Percentiles rank a stretch among this genome's conserved stretches.
phyloP scores from a whole-genome alignment of 2,888 invertebrate genomes.

The Allacma fusca region DNA sequence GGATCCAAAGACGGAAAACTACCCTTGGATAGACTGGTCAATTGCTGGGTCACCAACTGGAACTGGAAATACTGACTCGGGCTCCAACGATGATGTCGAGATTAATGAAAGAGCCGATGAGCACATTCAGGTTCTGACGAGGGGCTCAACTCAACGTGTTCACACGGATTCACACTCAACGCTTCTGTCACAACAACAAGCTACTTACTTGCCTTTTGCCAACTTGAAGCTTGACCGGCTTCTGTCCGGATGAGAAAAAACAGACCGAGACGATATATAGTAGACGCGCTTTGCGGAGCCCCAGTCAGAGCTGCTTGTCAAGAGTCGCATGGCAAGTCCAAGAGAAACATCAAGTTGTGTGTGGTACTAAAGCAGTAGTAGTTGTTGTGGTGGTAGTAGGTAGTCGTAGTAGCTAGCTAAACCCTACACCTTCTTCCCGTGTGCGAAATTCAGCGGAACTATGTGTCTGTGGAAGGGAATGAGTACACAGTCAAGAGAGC shows the following conservation, averaged over 20 bases:
- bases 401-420: too few species aligned
- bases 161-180: constrained; percentile 41
- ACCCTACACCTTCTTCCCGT: too few species aligned
- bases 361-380: too few species aligned
- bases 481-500: background rate
- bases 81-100: background rate
- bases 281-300: background rate
- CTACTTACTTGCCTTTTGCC: constrained; percentile 1
- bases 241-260: too few species aligned
- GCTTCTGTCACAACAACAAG: constrained; percentile 38
- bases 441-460: too few species aligned
- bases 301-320: background rate
- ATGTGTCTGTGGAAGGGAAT: too few species aligned
- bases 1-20: background rate
- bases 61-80: background rate
- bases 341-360: background rate
- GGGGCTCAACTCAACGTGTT: constrained; percentile 37
- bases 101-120: too few species aligned
- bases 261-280: too few species aligned
- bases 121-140: background rate
- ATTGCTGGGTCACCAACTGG: too few species aligned
- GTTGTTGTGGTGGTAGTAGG: too few species aligned
- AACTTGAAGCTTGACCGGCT: background rate
- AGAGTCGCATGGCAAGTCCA: background rate
- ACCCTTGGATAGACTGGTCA: too few species aligned